A percentile compares a stretch with the other conserved stretches of the same genome.
Conservation (phyloP, 2,797 vertebrate genomes). For the Lophura swinhoii region DNA sequence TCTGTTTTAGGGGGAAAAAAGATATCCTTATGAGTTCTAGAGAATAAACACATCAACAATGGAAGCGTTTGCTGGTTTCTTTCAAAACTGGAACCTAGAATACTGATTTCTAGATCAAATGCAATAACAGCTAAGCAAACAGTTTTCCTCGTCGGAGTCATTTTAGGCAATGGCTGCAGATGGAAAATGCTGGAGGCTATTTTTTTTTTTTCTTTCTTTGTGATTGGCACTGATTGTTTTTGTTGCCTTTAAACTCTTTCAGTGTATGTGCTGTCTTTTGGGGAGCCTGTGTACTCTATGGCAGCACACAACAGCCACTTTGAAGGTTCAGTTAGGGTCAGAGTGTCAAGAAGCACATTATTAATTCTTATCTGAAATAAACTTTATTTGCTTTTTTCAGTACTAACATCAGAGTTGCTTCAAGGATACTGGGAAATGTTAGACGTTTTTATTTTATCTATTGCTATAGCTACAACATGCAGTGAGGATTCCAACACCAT, state of each 20-base stretch:
- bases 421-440: neutral
- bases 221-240: neutral
- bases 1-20: neutral
- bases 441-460: neutral
- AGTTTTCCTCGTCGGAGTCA: neutral
- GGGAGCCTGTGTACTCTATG: neutral
- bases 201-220: neutral
- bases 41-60: neutral
- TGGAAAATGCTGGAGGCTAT: neutral
- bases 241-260: neutral
- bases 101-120: neutral
- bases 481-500: neutral
- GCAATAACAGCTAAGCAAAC: slow-evolving; percentile 8
- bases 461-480: neutral
- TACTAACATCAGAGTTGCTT: neutral
- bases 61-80: neutral
- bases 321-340: neutral
- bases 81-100: neutral
- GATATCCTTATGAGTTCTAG: neutral
- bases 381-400: neutral
- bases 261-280: neutral
- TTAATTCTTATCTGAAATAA: neutral
- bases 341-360: neutral
- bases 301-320: neutral
- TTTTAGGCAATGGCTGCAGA: neutral